phyloP scores from a whole-genome alignment of 2,888 invertebrate genomes.

The Erebia ligea region DNA sequence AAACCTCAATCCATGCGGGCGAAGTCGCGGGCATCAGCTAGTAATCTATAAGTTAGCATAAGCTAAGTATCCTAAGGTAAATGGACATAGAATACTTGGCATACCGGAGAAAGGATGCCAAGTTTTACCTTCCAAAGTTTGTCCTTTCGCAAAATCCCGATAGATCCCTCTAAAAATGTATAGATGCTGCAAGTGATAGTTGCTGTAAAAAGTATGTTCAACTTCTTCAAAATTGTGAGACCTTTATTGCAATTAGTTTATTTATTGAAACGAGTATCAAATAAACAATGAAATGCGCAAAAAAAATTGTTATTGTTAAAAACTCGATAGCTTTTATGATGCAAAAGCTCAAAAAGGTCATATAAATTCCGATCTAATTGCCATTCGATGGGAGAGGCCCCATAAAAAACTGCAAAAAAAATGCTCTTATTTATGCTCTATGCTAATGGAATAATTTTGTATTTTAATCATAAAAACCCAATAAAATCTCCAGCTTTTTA shows the following conservation, averaged over 20 bases:
- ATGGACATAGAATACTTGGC: no score
- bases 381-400: slow-evolving; percentile 8
- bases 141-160: no score
- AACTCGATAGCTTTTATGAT: neutral
- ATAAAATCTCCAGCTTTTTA: slow-evolving; percentile 13
- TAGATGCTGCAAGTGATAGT: no score
- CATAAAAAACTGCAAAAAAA: slow-evolving; percentile 3
- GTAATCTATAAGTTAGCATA: no score
- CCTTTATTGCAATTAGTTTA: neutral
- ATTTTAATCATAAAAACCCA: neutral
- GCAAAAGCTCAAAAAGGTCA: slow-evolving; percentile 6
- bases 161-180: no score
- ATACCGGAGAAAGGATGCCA: no score
- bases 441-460: slow-evolving; percentile 9
- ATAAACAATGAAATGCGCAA: neutral
- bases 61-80: no score
- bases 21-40: no score
- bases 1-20: no score
- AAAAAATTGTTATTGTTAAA: slow-evolving; percentile 4
- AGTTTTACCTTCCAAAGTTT: no score
- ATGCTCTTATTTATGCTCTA: slow-evolving; percentile 1
- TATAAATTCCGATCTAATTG: slow-evolving; percentile 15
- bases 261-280: neutral
- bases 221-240: neutral
- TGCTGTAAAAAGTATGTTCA: no score